These are phyloP conservation scores for Malurus elegans DNA, from an alignment of 2,113 vertebrate species.

Conservation along the genomic window DNA sequence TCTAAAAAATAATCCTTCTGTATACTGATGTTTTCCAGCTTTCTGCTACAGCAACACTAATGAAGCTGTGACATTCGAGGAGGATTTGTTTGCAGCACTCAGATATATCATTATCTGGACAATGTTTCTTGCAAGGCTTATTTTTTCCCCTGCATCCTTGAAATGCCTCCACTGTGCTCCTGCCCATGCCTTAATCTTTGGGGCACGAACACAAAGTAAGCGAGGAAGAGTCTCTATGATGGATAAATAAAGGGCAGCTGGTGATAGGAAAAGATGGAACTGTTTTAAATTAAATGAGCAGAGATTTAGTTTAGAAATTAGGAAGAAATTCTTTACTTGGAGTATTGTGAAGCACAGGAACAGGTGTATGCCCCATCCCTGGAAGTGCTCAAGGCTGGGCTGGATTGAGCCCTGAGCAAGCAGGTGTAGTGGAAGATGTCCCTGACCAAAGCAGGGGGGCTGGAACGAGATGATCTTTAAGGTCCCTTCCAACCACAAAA, in stretches of 20 bases:
- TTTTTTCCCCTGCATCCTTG: not conserved
- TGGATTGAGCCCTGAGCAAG: too few relatives aligned
- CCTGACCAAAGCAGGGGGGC: too few relatives aligned
- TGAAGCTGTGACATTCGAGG: not conserved
- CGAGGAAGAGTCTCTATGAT: not conserved
- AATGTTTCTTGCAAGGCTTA: not conserved
- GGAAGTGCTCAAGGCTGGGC: not conserved
- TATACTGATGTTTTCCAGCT: not conserved
- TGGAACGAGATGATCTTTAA: not conserved
- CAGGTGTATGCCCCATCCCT: not conserved
- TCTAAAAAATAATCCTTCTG: not conserved
- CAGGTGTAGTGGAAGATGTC: not conserved
- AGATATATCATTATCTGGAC: not conserved
- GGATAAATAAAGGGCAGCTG: not conserved
- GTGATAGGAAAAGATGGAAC: not conserved
- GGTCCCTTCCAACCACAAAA: not conserved
- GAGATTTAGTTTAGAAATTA: not conserved
- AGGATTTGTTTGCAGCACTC: not conserved
- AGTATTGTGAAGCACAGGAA: not conserved
- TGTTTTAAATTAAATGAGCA: not conserved
- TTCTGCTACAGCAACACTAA: fast-evolving
- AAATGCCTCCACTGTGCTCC: not conserved
- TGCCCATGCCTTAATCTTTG: not conserved
- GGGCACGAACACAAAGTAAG: not conserved
- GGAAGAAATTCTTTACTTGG: not conserved